These are phyloP conservation scores for Xerus rutilus DNA, from an alignment of 2,797 vertebrate genomes.

Conservation along the genomic window DNA sequence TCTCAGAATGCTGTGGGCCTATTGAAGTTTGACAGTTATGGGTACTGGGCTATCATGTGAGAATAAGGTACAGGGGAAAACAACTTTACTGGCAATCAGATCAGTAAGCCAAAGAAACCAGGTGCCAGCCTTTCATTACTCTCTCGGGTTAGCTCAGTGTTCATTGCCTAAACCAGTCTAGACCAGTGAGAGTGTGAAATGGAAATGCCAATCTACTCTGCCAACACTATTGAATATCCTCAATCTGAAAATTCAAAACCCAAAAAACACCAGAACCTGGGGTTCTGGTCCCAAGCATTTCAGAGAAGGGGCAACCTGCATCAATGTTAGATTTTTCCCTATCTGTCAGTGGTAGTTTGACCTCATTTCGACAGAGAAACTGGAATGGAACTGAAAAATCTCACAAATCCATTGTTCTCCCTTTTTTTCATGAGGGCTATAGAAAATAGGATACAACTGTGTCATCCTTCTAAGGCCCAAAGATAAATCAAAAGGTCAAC, in stretches of 20 bases:
- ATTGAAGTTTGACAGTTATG: constrained; percentile 73
- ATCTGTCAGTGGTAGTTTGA: too few species aligned
- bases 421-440: not conserved
- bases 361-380: not conserved
- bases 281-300: not conserved
- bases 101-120: constrained; percentile 32
- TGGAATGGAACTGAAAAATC: not conserved
- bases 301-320: not conserved
- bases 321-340: not conserved
- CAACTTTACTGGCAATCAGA: not conserved
- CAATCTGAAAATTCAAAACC: not conserved
- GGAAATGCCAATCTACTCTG: not conserved
- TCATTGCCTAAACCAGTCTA: not conserved
- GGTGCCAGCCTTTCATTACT: not conserved
- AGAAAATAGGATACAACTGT: constrained; percentile 42
- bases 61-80: constrained; percentile 58
- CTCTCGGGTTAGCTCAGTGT: not conserved
- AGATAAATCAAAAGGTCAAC: not conserved
- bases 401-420: not conserved
- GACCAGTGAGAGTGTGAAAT: not conserved
- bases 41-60: constrained; percentile 69
- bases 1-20: constrained; percentile 53
- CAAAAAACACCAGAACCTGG: not conserved
- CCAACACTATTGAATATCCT: not conserved
- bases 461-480: not conserved